Evolutionary conservation across 2,113 vertebrate genomes (phyloP), one percentile per base, ranked within the genome.

Genomic region (Platycercus adscitus): DNA sequence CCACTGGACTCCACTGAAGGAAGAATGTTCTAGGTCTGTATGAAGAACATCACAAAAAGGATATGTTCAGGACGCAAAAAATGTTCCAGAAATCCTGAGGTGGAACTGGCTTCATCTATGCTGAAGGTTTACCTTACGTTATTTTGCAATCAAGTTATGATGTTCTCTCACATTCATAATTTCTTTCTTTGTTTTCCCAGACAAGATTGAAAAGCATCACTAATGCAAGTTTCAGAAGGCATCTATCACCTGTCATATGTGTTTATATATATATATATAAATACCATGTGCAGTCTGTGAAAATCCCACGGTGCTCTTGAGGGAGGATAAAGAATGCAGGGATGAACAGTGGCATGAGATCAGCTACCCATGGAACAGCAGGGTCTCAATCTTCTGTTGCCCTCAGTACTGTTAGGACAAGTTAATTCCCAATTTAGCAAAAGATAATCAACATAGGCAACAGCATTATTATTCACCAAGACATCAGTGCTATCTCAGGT

Each of bases 401-500:
- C 28, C 69, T 56, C 66, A 4, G 55, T 88, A 58, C 79, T 93
- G 46, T 78, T 77, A 73, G 85, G 87, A 89, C 93, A 93, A 91
- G 87, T 94, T 89, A 91, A 92, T 93, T 94, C 66, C 41, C 47
- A 88, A 46, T 58, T 70, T 78, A 86, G 49, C 63, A 60, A 82
- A 79, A 81, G 71, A 88, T 71, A 90, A 93, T 81, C 63, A 81
- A 61, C 68, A 33, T 15, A 89, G 90, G 83, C 94, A 96, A 93
- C 52, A 80, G 75, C 72, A 60, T 70, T 60, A 71, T 89, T 93
- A 84, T 93, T 96, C 88, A 88, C 72, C 80, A 84, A 83, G 83
- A 78, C 93, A 89, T 75, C 60, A 64, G 55, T 83, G 43, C 83
- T 93, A 55, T 89, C 92, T 96, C 17, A 18, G 88, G 82, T 93